Base-by-base conservation (phyloP, 2,888 invertebrate genomes). In the Hirtodrosophila histrioides region DNA sequence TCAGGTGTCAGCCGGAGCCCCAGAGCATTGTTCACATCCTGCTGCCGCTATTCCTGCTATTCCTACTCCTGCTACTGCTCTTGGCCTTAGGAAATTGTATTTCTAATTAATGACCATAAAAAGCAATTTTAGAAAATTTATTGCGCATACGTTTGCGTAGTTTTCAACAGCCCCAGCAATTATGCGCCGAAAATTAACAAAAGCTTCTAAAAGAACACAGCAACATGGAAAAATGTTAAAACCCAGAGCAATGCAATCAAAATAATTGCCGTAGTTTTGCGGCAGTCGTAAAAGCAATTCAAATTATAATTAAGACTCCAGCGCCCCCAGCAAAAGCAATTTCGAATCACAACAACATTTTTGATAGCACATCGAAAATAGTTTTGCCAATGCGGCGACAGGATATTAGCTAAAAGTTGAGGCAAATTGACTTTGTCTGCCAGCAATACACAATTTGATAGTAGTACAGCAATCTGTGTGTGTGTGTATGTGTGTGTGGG, bases 21-120 rank as follows among this genome's bases (percentile, higher is more conserved):
- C 50, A 31, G 73, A 65, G 78, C 72, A 64, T 58, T 68, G 67
- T 68, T 50, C 66, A 57, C 48, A 23, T 74, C 56, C 69, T 37
- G 60, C 40, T 56, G 49, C 35, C 33, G 24, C 44, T 43, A 43
- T 40, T 12, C 10, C 50, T 51, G 58, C 58, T n/a, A n/a, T n/a
- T 36, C 12, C 35, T 51, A 33, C 33, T 35, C 7, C 33, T 12
- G 17, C 23, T 23, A 23, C 36, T 61, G 35, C 44, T 56, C 35
- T 56, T 41, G 36, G 50, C 70, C 48, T 23, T 24, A 51, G 75
- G 72, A 75, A 86, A 80, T 86, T 70, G 73, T 73, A 73, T 80
- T 83, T 71, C 82, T 83, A 86, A 86, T 83, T 83, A 83, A 83
- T 83, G 80, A 71, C 48, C 78, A 80, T 73, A 86, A 86, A 86